phyloP scores from a whole-genome alignment of 2,888 invertebrate species.

The Andrena marginata region DNA sequence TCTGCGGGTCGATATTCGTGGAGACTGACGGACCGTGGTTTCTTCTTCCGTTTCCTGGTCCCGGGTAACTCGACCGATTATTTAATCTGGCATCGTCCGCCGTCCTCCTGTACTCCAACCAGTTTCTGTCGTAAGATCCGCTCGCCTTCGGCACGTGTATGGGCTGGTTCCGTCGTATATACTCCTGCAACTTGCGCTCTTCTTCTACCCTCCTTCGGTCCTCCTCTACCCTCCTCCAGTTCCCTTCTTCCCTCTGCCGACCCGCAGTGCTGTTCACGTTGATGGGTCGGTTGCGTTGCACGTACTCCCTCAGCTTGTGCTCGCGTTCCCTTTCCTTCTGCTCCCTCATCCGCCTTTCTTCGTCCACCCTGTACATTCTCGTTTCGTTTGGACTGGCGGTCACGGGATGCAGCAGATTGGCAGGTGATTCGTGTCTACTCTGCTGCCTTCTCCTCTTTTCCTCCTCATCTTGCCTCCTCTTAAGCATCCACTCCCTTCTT shows the following conservation, averaged over 20 bases:
- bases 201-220: conserved; percentile 55
- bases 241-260: conserved; percentile 35
- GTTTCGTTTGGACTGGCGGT: conserved; percentile 14
- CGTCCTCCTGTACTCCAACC: conserved; percentile 56
- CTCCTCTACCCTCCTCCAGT: conserved; percentile 42
- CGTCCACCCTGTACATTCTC: conserved; percentile 25
- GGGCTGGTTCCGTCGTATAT: conserved; percentile 77
- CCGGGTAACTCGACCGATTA: conserved; percentile 52
- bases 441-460: conserved; percentile 55
- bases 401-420: conserved; percentile 31
- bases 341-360: conserved; percentile 45
- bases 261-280: conserved; percentile 34
- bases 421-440: conserved; percentile 33
- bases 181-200: conserved; percentile 75
- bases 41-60: conserved; percentile 50
- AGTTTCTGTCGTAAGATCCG: conserved; percentile 29
- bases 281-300: conserved; percentile 73
- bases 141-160: conserved; percentile 61
- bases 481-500: conserved; percentile 52
- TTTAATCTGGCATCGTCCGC: conserved; percentile 61
- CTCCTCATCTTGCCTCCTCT: conserved; percentile 49
- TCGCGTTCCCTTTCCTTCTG: conserved; percentile 40
- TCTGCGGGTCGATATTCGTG: conserved; percentile 59
- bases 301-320: conserved; percentile 63
- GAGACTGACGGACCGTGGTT: conserved; percentile 74